These are phyloP conservation scores for Crocodylus rhombifer DNA, from an alignment of 2,797 vertebrate genomes.

Conservation along the genomic window DNA sequence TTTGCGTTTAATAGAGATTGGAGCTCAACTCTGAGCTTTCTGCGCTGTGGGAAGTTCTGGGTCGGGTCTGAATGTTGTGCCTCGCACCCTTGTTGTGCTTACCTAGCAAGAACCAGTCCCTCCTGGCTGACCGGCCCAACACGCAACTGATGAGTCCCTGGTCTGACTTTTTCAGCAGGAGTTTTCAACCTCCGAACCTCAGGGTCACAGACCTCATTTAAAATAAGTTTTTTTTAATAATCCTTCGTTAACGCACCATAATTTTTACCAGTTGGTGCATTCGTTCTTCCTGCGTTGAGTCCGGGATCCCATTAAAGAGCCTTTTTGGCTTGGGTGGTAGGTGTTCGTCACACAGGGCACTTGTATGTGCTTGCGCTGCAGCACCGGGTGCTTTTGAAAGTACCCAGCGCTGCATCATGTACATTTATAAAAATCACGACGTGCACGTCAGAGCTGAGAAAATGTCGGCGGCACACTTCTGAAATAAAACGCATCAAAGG, in stretches of 20 bases:
- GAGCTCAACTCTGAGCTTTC: accelerated
- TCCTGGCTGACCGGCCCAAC: background rate
- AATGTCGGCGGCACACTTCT: no score
- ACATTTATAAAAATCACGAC: accelerated
- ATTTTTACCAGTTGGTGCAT: background rate
- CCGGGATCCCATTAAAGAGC: background rate
- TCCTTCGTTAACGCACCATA: background rate
- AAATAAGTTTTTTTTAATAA: accelerated
- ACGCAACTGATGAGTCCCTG: background rate
- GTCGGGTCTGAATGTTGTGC: background rate
- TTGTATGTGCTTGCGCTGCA: background rate
- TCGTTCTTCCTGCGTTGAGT: background rate
- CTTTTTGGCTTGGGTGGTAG: background rate
- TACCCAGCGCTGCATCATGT: no score
- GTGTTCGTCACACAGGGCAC: background rate
- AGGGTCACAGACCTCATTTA: accelerated
- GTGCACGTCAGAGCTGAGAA: no score
- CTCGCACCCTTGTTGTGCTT: accelerated
- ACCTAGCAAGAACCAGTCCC: background rate
- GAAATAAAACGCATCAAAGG: no score
- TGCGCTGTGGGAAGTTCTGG: accelerated
- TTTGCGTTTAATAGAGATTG: background rate
- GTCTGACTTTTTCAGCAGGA: background rate
- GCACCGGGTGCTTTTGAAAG: background rate
- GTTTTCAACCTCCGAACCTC: accelerated